Percentiles rank a stretch among this genome's conserved stretches.
These are phyloP conservation scores for Eupithecia exiguata DNA, from an alignment of 2,888 invertebrate species.

Conservation along the genomic window DNA sequence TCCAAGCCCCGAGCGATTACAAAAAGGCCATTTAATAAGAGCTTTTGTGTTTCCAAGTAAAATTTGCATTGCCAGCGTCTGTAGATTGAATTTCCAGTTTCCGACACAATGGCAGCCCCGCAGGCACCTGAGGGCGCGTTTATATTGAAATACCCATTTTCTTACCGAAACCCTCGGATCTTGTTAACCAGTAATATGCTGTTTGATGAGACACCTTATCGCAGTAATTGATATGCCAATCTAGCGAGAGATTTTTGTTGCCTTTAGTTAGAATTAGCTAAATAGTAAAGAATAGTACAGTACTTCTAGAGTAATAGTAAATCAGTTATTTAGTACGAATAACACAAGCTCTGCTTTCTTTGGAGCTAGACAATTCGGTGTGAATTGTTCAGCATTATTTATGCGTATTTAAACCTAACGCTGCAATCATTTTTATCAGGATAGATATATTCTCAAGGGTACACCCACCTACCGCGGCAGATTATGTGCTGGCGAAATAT, in stretches of 20 bases:
- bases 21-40: constrained; percentile 22
- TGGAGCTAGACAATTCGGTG: no score
- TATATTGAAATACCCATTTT: constrained; percentile 81
- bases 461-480: background rate
- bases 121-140: constrained; percentile 72
- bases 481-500: background rate
- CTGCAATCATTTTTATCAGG: no score
- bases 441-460: background rate
- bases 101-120: constrained; percentile 52
- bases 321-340: no score
- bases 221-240: constrained; percentile 28
- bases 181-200: constrained; percentile 57
- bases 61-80: constrained; percentile 35
- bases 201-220: constrained; percentile 71
- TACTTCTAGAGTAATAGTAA: no score
- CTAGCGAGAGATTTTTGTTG: background rate
- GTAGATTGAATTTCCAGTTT: constrained; percentile 58
- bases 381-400: no score
- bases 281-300: no score
- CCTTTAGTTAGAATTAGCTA: background rate
- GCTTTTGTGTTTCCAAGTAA: constrained; percentile 29
- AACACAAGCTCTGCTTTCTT: no score
- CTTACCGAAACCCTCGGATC: constrained; percentile 64
- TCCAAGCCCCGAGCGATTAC: constrained; percentile 12
- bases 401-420: no score